phyloP scores from a whole-genome alignment of 2,113 vertebrate species.

The Pipra filicauda region DNA sequence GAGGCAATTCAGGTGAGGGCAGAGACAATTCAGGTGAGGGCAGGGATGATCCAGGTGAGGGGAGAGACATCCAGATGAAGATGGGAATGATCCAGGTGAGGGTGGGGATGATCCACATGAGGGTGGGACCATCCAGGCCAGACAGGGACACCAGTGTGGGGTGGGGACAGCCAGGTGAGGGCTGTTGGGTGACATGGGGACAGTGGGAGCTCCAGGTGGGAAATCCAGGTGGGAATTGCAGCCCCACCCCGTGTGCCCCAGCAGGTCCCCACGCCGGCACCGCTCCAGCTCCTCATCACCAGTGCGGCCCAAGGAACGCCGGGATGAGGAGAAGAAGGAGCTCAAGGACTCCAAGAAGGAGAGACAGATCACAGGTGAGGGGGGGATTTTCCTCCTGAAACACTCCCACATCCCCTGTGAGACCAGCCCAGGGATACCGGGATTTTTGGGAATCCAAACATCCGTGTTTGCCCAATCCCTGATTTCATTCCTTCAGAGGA shows the following conservation, averaged over 20 bases:
- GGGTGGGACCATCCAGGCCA: not conserved
- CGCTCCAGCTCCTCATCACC: conserved; percentile 89
- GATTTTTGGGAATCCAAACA: not conserved
- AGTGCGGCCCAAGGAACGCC: conserved; percentile 82
- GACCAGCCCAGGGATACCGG: rapidly evolving
- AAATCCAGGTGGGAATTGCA: not conserved
- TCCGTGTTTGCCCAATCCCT: rapidly evolving
- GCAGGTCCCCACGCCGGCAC: conserved; percentile 85
- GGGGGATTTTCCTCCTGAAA: rapidly evolving
- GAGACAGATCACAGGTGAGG: conserved; percentile 89
- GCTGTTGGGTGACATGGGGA: not conserved
- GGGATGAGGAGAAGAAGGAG: conserved; percentile 88
- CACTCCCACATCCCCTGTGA: too few species aligned
- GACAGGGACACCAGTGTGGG: not conserved
- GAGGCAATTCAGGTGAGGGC: not conserved
- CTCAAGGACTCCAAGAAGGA: conserved; percentile 84
- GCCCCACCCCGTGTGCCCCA: not conserved
- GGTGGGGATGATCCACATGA: rapidly evolving
- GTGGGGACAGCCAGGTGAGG: not conserved
- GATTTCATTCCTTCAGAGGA: conserved; percentile 74
- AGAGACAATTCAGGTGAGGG: not conserved
- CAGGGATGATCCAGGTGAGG: not conserved
- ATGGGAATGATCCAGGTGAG: conserved; percentile 83
- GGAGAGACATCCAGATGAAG: not conserved
- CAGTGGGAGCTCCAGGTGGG: not conserved